Evolutionary conservation across 2,797 vertebrate species (phyloP), one percentile per base, ranked within the genome.

Genomic region (Carduelis carduelis): DNA sequence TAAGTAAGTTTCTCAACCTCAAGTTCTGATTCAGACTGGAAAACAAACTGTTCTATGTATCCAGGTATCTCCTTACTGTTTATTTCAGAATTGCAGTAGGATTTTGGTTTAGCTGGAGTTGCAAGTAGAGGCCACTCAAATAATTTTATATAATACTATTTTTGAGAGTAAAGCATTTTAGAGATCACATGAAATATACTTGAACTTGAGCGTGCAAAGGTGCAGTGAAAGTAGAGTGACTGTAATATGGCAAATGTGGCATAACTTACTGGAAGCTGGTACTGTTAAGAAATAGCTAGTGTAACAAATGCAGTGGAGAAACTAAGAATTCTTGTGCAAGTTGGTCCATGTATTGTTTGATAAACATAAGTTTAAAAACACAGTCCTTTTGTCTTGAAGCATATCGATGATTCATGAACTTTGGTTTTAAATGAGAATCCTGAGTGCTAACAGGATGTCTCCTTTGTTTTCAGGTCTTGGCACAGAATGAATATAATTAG

Each of bases 401-500:
- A 3, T 88, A 66, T 95, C 59, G 17, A 57, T 93, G 44, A 87
- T 91, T 64, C 56, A 32, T n/a, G 50, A 89, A 55, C 57, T 95
- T 77, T 4, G 28, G 12, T 87, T 96, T 83, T 86, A 71, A 83
- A 78, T 77, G 6, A 85, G 90, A 95, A 81, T 89, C 9, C 3
- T 74, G 74, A 59, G 14, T 83, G 37, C 46, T 96, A 96, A 97
- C 52, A 75, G 72, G 50, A 52, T 91, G 80, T 90, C 91, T 83
- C 89, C 96, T 95, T 92, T 98, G 69, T 98, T 98, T 93, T 72
- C 90, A 99, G 99, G 98, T 98, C 98, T 98, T 98, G 97, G 98
- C 98, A 97, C 98, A 99, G 99, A 98, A 99, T 99, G 99, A 99
- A 99, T 97, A 98, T 99, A 98, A 98, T 99, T 98, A 99, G 99